A percentile compares a stretch with the other conserved stretches of the same genome.
phyloP scores from a whole-genome alignment of 2,888 invertebrate species.

The Cabera pusaria region DNA sequence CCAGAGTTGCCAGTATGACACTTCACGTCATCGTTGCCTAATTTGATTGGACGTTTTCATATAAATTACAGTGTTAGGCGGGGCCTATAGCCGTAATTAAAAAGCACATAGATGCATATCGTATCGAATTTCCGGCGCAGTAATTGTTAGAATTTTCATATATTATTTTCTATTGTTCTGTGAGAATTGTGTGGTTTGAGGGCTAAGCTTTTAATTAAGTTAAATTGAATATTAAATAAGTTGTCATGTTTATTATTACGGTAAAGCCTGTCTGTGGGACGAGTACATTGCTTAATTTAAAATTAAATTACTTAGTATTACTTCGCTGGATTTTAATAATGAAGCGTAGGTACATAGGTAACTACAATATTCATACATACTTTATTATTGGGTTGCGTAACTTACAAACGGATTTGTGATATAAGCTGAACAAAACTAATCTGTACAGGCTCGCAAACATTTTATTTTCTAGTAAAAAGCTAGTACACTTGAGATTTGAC shows the following conservation, averaged over 20 bases:
- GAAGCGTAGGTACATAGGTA: too few species aligned
- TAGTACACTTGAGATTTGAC: too few species aligned
- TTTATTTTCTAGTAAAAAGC: too few species aligned
- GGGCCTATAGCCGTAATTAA: slow-evolving; percentile 37
- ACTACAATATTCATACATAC: too few species aligned
- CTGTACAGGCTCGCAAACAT: too few species aligned
- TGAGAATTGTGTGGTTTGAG: slow-evolving; percentile 24
- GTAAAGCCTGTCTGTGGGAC: not conserved
- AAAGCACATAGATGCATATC: slow-evolving; percentile 36
- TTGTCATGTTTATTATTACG: slow-evolving; percentile 5
- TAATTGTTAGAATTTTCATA: slow-evolving; percentile 40
- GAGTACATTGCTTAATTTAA: too few species aligned
- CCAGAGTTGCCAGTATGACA: slow-evolving; percentile 37
- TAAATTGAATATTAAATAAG: slow-evolving; percentile 23
- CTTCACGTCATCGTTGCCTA: slow-evolving; percentile 67
- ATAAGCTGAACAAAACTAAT: too few species aligned
- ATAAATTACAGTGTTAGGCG: slow-evolving; percentile 52
- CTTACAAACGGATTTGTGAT: too few species aligned
- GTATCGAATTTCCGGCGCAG: slow-evolving; percentile 31
- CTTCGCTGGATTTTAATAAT: too few species aligned
- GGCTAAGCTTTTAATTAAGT: slow-evolving; percentile 26
- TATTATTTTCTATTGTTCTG: slow-evolving; percentile 36
- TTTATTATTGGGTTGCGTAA: too few species aligned
- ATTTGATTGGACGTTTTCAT: slow-evolving; percentile 78
- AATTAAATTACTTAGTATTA: too few species aligned